These are phyloP conservation scores for Oxyruncus cristatus DNA, from an alignment of 2,113 vertebrate genomes.

Conservation along the genomic window DNA sequence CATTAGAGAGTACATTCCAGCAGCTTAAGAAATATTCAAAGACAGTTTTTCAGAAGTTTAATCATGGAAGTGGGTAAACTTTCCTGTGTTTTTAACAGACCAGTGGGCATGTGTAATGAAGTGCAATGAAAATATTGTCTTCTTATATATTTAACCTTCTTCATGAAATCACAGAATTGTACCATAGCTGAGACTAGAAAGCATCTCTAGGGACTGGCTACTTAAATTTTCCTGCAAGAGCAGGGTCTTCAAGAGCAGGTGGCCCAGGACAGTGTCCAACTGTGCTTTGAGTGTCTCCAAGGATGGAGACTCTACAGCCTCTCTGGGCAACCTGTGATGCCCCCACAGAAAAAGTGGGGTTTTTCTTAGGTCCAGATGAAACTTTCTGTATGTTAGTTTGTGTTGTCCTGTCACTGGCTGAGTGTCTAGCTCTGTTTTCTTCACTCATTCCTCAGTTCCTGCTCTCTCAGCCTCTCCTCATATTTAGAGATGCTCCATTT, in stretches of 20 bases:
- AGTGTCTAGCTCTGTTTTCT: neutral
- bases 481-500: neutral
- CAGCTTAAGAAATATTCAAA: neutral
- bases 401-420: neutral
- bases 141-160: neutral
- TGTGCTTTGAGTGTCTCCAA: neutral
- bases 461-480: neutral
- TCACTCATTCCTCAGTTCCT: neutral
- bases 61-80: neutral
- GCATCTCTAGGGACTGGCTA: neutral
- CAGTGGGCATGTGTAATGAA: neutral
- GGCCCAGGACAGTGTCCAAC: neutral
- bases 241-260: neutral
- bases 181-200: neutral
- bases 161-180: neutral
- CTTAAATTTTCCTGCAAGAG: accelerated
- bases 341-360: accelerated
- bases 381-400: neutral
- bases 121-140: neutral
- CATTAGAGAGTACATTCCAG: neutral
- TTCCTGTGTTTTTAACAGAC: neutral
- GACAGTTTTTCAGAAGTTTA: neutral
- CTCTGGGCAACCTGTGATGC: neutral
- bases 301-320: neutral
- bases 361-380: neutral